Evolutionary conservation across 1,140 invertebrate genomes (phyloP).

Genomic region (Dendrolimus kikuchii): DNA sequence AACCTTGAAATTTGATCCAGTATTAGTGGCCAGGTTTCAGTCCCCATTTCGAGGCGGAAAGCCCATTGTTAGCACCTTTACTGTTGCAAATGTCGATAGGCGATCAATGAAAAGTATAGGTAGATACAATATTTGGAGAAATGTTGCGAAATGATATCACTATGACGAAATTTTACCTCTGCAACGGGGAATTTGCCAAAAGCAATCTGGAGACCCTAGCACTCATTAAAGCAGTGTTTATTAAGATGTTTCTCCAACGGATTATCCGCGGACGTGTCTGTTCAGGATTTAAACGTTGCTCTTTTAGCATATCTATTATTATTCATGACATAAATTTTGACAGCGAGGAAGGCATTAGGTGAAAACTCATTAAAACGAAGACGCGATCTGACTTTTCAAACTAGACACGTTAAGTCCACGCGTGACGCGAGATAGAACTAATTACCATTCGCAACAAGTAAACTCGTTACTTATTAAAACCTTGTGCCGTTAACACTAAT

Average conservation of each 20-base stretch:
- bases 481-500: conserved; percentile 39
- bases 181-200: too few species aligned
- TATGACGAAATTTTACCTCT: too few species aligned
- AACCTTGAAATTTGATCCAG: too few species aligned
- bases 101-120: too few species aligned
- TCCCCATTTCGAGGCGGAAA: too few species aligned
- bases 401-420: conserved; percentile 68
- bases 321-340: conserved; percentile 70
- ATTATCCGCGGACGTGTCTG: conserved; percentile 57
- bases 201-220: too few species aligned
- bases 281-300: conserved; percentile 55
- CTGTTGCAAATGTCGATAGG: too few species aligned
- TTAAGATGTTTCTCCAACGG: conserved; percentile 49
- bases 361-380: conserved; percentile 68
- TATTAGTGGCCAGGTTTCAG: too few species aligned
- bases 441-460: conserved; percentile 56
- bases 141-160: too few species aligned
- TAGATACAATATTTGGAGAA: too few species aligned
- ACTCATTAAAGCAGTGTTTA: conserved; percentile 54
- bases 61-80: too few species aligned
- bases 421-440: conserved; percentile 50
- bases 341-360: conserved; percentile 62
- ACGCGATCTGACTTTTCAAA: conserved; percentile 68
- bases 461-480: conserved; percentile 50
- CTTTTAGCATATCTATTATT: conserved; percentile 52